Base-by-base conservation (phyloP, 2,888 invertebrate genomes). In the Drosophila niveifrons region DNA sequence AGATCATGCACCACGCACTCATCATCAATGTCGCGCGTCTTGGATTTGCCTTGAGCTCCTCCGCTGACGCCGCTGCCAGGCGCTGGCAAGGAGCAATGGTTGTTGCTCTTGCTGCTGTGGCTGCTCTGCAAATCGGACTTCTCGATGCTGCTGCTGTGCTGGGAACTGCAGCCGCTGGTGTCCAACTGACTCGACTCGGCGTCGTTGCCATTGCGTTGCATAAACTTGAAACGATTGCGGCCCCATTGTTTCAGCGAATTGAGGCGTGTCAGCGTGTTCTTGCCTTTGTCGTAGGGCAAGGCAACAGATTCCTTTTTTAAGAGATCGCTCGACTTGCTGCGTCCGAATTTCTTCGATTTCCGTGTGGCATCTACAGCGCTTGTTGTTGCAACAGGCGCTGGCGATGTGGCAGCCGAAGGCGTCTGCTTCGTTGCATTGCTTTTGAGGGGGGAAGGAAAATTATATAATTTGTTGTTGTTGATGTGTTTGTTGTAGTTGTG, bases 231-330 rank as follows among this genome's bases (percentile, higher is more conserved):
- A 80, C 96, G 94, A 85, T 95, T 96, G 90, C 95, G 95, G 64
- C 97, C 96, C 97, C 97, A 97, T 90, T 96, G 96, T 91, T 96
- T 96, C 63, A 97, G 93, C 28, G 96, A 95, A 91, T 96, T 96
- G 91, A 97, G 96, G 29, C 92, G 90, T 9, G 92, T 91, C 75
- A 92, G 94, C 92, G 92, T 95, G 94, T 82, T 90, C 81, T 92
- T 92, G 15, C 92, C 91, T 70, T 90, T 91, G 81, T 92, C 92
- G 88, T 91, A 91, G 72, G 91, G 91, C 81, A 91, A 91, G 90
- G 92, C 91, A 90, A 91, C 90, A 90, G 90, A 90, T 85, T 92
- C 92, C 86, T 94, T 94, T 93, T 95, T 95, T 91, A 96, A 94
- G 81, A 96, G 93, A 91, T 96, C 96, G 90, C 96, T 96, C 91